Conservation (phyloP, 2,113 vertebrate genomes). For the Amblyornis subalaris region DNA sequence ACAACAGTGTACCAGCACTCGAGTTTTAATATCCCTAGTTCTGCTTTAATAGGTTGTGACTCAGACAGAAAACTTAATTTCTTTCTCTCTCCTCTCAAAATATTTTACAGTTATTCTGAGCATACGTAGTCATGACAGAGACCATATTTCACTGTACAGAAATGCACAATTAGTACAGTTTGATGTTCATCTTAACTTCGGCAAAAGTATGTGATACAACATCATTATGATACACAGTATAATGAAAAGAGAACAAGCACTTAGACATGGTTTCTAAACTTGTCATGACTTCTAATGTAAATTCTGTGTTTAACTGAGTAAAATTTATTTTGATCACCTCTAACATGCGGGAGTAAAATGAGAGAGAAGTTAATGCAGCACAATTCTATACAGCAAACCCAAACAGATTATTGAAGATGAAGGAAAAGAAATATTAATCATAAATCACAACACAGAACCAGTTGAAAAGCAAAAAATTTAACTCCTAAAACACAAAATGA, state of each 20-base stretch:
- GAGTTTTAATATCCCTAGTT: not conserved
- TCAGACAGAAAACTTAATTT: not conserved
- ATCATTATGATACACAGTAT: not conserved
- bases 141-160: not conserved
- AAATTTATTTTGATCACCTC: not conserved
- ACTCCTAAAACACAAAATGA: conserved; percentile 1
- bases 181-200: not conserved
- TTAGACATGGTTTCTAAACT: not conserved
- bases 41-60: not conserved
- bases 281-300: not conserved
- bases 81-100: not conserved
- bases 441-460: not conserved
- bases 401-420: not conserved
- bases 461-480: not conserved
- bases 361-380: not conserved
- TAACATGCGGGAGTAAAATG: not conserved
- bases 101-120: not conserved
- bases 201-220: not conserved
- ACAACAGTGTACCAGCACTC: not conserved
- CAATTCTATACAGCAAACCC: not conserved
- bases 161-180: not conserved
- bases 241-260: not conserved
- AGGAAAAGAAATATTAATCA: not conserved
- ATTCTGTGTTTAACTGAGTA: not conserved
- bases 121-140: not conserved